These are phyloP conservation scores for Pomacea canaliculata DNA, from an alignment of 2,888 invertebrate species.

Conservation along the genomic window DNA sequence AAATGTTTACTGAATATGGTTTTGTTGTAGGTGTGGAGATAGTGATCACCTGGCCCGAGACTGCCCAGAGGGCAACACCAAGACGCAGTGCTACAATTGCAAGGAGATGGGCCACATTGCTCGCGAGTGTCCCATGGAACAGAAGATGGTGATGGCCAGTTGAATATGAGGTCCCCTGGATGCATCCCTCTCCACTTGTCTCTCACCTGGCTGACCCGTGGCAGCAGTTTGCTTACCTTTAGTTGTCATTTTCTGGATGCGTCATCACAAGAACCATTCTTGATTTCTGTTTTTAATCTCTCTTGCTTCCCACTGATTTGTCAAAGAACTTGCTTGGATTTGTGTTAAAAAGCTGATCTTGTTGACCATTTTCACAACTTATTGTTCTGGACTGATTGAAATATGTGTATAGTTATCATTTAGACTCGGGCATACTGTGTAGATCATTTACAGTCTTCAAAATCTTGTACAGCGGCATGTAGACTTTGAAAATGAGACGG, in stretches of 20 bases:
- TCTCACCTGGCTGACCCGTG: neutral
- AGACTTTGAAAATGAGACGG: no score
- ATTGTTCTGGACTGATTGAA: no score
- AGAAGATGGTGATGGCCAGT: constrained; percentile 22
- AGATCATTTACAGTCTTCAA: no score
- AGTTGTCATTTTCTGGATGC: neutral
- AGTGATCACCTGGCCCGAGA: constrained; percentile 61
- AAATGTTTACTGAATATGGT: no score
- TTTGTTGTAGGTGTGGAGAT: constrained; percentile 54
- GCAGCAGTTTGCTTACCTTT: neutral
- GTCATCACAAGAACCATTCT: neutral
- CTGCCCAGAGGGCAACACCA: constrained; percentile 68
- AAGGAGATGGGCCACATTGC: constrained; percentile 85
- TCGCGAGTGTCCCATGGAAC: constrained; percentile 82
- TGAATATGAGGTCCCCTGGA: neutral
- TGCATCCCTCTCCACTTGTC: neutral
- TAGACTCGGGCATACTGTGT: no score
- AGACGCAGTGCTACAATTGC: constrained; percentile 71
- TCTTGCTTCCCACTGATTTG: no score
- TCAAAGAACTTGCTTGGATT: no score
- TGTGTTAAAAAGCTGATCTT: no score
- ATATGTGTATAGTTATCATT: no score
- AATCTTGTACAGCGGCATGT: no score
- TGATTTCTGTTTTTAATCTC: neutral
- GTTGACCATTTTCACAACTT: no score